Base-by-base conservation (phyloP, 2,797 vertebrate genomes). In the Squalus acanthias region DNA sequence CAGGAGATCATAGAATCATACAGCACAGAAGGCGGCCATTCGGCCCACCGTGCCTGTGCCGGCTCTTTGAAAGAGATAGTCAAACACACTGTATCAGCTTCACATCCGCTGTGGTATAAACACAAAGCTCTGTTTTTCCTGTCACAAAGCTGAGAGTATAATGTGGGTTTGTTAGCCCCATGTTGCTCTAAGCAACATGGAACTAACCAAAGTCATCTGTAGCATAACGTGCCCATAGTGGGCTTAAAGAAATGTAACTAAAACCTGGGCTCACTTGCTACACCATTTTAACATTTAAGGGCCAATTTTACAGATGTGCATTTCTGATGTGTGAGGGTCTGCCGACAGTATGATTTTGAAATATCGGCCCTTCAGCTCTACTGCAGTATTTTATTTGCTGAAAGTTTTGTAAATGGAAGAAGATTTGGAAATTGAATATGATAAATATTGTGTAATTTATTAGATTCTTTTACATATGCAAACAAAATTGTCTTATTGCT, bases 301-400 rank as follows among this genome's bases (percentile, higher is more conserved):
- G 74, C 29, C 33, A 76, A n/a, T 76, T 76, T 76, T n/a, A 33
- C 29, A n/a, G 33, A n/a, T n/a, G 74, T n/a, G 9, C 50, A 92
- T 17, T 20, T 24, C 33, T 92, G 33, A 22, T 92, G 89, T 3
- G 22, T 87, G 50, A n/a, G 33, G 24, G 79, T 89, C n/a, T 67
- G 92, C 93, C 82, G 69, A 79, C 39, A 96, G 85, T 89, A 60
- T 92, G 29, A 29, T 95, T 92, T 74, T 39, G 94, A 96, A 53
- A 65, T 88, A 50, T 92, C 8, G 70, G 33, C 69, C 69, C 65
- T 93, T 91, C 72, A 74, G 60, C 76, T 93, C 85, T 96, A 82
- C 91, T 76, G 50, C 46, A 74, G 24, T 72, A 92, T 74, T 96
- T 89, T 92, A 70, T 76, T 95, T 85, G 57, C 53, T 96, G 92